A percentile compares a stretch with the other conserved stretches of the same genome.
Conservation (phyloP, 2,113 vertebrate genomes). For the Cromileptes altivelis region DNA sequence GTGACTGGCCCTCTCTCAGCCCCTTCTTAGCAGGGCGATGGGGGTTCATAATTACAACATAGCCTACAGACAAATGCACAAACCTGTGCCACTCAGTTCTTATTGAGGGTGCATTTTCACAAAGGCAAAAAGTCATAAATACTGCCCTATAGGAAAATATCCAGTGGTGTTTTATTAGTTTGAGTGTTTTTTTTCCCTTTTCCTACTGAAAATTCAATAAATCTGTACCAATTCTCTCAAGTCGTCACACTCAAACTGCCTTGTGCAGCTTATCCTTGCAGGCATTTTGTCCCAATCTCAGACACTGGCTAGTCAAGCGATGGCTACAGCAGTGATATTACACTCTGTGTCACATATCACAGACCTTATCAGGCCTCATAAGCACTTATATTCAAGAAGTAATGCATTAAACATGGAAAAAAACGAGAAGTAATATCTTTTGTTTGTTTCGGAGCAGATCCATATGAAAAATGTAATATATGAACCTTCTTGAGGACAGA, state of each 20-base stretch:
- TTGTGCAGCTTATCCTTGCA: conserved; percentile 66
- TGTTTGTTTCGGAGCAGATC: conserved; percentile 71
- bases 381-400: conserved; percentile 72
- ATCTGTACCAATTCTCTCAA: conserved; percentile 66
- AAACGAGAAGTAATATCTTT: conserved; percentile 75
- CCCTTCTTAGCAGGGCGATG: conserved; percentile 38
- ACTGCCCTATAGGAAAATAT: conserved; percentile 75
- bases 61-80: conserved; percentile 70
- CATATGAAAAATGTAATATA: conserved; percentile 81
- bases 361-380: conserved; percentile 70
- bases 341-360: conserved; percentile 62
- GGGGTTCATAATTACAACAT: conserved; percentile 72
- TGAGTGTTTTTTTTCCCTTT: conserved; percentile 41
- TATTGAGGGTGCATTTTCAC: conserved; percentile 57
- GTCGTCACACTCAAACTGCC: conserved; percentile 56
- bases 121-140: conserved; percentile 74
- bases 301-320: conserved; percentile 49
- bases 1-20: conserved; percentile 51
- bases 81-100: conserved; percentile 53
- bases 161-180: conserved; percentile 75
- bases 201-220: conserved; percentile 82
- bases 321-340: conserved; percentile 72
- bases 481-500: conserved; percentile 42
- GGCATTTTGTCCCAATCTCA: conserved; percentile 72
- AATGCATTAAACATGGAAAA: conserved; percentile 80